A percentile compares a stretch with the other conserved stretches of the same genome.
These are phyloP conservation scores for Vanessa tameamea DNA, from an alignment of 1,140 invertebrate genomes.

Conservation along the genomic window DNA sequence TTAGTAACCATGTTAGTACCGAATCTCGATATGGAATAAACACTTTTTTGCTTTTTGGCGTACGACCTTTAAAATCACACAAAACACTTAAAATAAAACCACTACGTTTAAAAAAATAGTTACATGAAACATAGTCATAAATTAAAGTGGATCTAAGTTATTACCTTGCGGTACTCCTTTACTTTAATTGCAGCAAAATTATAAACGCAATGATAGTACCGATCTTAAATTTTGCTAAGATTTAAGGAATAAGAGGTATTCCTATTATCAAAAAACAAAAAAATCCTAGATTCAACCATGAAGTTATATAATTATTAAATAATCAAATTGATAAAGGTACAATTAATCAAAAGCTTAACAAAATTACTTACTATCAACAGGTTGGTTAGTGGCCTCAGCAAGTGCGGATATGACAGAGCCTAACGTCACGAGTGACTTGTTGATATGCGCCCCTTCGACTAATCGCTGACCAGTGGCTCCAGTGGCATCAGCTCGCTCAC, in stretches of 20 bases:
- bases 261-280: neutral
- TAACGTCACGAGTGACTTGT: constrained; percentile 94
- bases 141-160: neutral
- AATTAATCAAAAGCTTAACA: constrained; percentile 7
- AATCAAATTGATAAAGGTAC: neutral
- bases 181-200: constrained; percentile 1
- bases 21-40: constrained; percentile 96
- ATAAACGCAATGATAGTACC: constrained; percentile 61
- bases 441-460: constrained; percentile 95
- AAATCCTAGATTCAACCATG: neutral
- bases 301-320: no score
- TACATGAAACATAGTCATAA: neutral
- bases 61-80: constrained; percentile 82
- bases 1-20: constrained; percentile 93
- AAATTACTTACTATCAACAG: constrained; percentile 87
- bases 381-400: constrained; percentile 88
- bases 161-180: constrained; percentile 24
- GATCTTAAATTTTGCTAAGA: neutral
- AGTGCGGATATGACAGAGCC: constrained; percentile 97
- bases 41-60: constrained; percentile 93
- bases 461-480: constrained; percentile 92
- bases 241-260: neutral
- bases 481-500: constrained; percentile 92
- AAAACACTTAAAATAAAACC: neutral
- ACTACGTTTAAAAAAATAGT: neutral